These are phyloP conservation scores for Yponomeuta malinellus DNA, from an alignment of 2,888 invertebrate genomes.

Conservation along the genomic window DNA sequence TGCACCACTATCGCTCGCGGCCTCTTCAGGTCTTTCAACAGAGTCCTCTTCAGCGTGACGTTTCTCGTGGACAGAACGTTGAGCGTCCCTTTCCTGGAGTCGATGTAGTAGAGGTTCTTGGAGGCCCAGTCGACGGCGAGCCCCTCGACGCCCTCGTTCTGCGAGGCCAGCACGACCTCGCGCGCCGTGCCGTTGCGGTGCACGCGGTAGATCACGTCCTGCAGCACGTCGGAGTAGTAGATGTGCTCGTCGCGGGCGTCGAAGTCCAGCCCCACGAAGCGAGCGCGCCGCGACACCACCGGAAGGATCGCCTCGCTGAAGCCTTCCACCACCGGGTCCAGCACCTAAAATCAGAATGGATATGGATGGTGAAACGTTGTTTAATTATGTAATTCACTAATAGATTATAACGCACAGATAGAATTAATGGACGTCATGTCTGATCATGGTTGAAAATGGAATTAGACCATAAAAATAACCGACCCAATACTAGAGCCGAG, in stretches of 20 bases:
- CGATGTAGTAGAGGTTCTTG: constrained; percentile 96
- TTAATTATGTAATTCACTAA: no score
- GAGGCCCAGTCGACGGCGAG: constrained; percentile 97
- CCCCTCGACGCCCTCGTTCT: constrained; percentile 98
- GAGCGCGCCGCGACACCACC: constrained; percentile 91
- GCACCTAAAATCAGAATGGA: constrained; percentile 38
- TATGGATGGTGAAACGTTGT: no score
- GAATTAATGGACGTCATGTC: no score
- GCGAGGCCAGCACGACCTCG: constrained; percentile 94
- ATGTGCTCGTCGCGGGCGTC: constrained; percentile 93
- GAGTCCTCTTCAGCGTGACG: constrained; percentile 87
- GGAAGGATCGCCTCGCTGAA: constrained; percentile 97
- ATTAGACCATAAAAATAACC: no score
- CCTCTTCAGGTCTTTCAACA: constrained; percentile 91
- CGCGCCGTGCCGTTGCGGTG: constrained; percentile 86
- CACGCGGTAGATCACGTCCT: constrained; percentile 93
- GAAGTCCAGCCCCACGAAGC: constrained; percentile 96
- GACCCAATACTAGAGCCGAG: no score
- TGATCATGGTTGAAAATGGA: no score
- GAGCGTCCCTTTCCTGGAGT: constrained; percentile 93
- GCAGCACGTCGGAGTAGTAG: constrained; percentile 97
- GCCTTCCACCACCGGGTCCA: constrained; percentile 91
- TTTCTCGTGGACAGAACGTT: constrained; percentile 94
- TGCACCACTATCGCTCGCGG: constrained; percentile 98
- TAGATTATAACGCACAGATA: no score